These are phyloP conservation scores for Gnathonemus echidnorhynchus DNA, from an alignment of 2,113 vertebrate genomes.

Conservation along the genomic window DNA sequence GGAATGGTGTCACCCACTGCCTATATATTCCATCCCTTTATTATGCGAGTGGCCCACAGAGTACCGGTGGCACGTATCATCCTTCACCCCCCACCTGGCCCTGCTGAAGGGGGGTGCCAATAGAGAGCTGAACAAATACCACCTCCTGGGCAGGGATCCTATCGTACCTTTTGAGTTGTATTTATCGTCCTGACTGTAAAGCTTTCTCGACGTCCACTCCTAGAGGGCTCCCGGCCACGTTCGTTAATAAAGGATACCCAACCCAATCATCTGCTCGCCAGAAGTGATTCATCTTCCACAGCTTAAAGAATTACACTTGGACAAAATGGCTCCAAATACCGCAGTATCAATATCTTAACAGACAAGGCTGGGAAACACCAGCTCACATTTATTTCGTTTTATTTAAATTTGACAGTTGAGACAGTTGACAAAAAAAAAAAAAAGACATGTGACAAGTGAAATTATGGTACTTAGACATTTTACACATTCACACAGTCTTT, in stretches of 20 bases:
- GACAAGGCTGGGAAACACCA: background rate
- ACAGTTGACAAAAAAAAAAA: constrained; percentile 40
- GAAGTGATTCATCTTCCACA: background rate
- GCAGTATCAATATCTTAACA: background rate
- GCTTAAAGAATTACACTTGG: background rate
- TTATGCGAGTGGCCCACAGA: background rate
- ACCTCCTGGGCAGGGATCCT: background rate
- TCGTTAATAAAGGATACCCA: background rate
- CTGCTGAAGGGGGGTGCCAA: background rate
- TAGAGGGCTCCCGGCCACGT: background rate
- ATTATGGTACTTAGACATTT: constrained; percentile 4
- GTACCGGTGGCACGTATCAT: background rate
- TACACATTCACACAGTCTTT: background rate
- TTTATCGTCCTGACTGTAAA: background rate
- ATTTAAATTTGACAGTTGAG: constrained; percentile 61
- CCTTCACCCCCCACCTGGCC: background rate
- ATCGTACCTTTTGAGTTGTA: background rate
- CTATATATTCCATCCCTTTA: background rate
- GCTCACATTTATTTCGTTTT: constrained; percentile 40
- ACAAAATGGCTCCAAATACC: background rate
- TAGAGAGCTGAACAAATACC: background rate
- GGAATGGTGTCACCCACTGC: background rate
- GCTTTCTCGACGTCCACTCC: background rate
- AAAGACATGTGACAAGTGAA: background rate
- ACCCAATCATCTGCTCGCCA: background rate